Evolutionary conservation across 1,140 invertebrate genomes (phyloP).

Genomic region (Pectinophora gossypiella): DNA sequence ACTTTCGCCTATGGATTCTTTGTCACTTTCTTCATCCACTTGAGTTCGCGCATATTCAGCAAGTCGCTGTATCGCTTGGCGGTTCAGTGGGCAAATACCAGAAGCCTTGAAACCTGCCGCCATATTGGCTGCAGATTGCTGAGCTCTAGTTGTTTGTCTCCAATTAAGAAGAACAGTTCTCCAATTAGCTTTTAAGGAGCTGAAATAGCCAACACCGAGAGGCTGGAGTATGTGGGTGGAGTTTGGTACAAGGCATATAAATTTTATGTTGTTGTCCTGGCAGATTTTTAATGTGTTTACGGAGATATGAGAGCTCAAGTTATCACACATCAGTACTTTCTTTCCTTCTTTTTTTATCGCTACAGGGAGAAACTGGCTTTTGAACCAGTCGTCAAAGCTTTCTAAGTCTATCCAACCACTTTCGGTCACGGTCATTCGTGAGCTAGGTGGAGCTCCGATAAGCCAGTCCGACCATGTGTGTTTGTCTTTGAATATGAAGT

Average conservation of each 20-base stretch:
- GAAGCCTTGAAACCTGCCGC: background rate
- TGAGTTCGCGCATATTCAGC: background rate
- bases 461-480: constrained; percentile 17
- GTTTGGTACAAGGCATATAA: constrained; percentile 14
- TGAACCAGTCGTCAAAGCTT: constrained; percentile 16
- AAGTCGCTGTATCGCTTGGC: background rate
- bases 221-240: constrained; percentile 13
- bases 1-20: background rate
- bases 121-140: background rate
- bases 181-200: constrained; percentile 9
- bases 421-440: constrained; percentile 13
- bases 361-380: constrained; percentile 10
- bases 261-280: constrained; percentile 10
- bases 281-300: constrained; percentile 5
- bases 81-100: background rate
- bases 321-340: constrained; percentile 9
- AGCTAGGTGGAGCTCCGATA: constrained; percentile 10
- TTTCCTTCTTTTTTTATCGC: constrained; percentile 12
- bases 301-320: constrained; percentile 12
- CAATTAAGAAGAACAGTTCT: constrained; percentile 7
- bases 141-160: constrained; percentile 6
- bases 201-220: constrained; percentile 13
- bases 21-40: background rate
- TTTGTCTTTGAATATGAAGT: constrained; percentile 18
- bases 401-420: constrained; percentile 11